Evolutionary conservation across 2,888 invertebrate genomes (phyloP).

Genomic region (Rhagonycha fulva): DNA sequence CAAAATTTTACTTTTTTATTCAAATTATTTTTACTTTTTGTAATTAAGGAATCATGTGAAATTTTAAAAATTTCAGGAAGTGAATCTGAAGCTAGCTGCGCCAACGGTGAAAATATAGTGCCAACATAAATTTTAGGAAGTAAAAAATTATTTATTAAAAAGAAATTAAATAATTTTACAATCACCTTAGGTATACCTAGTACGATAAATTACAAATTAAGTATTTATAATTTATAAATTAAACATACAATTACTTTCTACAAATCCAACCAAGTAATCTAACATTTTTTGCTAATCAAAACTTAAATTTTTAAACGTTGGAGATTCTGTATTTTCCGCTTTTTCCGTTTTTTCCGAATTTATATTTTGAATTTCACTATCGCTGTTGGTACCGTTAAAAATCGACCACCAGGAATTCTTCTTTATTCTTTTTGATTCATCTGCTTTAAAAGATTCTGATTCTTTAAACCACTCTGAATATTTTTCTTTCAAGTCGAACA

Average conservation of each 20-base stretch:
- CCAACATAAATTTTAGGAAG: no score
- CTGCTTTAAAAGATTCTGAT: conserved; percentile 60
- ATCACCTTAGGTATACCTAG: background rate
- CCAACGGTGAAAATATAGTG: no score
- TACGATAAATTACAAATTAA: background rate
- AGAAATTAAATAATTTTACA: background rate
- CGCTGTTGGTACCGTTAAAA: conserved; percentile 36
- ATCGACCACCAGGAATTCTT: conserved; percentile 52
- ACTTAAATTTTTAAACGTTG: conserved; percentile 48
- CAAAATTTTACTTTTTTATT: no score
- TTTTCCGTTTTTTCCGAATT: background rate
- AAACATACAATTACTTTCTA: background rate
- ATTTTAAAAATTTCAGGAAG: no score
- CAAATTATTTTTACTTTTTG: no score
- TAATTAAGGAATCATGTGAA: no score
- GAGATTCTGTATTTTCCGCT: background rate
- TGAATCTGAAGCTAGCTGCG: no score
- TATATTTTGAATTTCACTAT: background rate
- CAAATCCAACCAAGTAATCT: background rate
- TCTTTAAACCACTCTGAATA: conserved; percentile 68
- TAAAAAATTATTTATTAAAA: background rate
- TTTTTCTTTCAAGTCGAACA: conserved; percentile 61
- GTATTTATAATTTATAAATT: background rate
- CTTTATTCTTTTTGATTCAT: conserved; percentile 51
- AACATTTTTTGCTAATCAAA: conserved; percentile 42